A percentile compares a stretch with the other conserved stretches of the same genome.
Evolutionary conservation across 2,797 vertebrate genomes (phyloP).

Genomic region (Acipenser oxyrinchus): DNA sequence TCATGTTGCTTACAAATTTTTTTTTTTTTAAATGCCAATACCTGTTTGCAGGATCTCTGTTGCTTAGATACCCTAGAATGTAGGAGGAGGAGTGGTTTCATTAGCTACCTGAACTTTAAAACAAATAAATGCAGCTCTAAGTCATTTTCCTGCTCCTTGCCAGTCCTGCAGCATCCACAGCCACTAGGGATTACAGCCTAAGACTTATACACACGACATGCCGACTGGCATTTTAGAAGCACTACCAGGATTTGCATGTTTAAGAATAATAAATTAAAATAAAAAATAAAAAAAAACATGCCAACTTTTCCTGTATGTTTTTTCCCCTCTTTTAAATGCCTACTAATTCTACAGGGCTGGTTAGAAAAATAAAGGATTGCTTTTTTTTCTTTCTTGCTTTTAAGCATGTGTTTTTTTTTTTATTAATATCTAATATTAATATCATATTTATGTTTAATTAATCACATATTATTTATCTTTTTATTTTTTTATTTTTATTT

Average conservation of each 20-base stretch:
- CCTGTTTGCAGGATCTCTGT: no score
- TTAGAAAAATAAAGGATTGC: constrained; percentile 10
- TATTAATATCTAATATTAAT: not conserved
- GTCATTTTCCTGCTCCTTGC: no score
- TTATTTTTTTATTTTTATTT: not conserved
- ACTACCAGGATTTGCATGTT: constrained; percentile 8
- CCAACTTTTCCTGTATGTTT: constrained; percentile 3
- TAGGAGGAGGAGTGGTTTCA: no score
- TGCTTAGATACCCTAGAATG: no score
- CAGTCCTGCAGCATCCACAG: not conserved
- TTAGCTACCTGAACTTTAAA: no score
- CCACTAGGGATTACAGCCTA: constrained; percentile 7
- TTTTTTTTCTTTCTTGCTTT: not conserved
- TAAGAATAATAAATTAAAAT: constrained; percentile 7
- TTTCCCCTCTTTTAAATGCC: constrained; percentile 2
- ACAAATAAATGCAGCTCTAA: no score
- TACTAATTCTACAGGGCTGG: constrained; percentile 22
- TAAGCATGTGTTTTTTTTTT: not conserved
- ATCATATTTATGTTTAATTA: not conserved
- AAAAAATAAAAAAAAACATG: constrained; percentile 11
- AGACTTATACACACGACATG: constrained; percentile 4
- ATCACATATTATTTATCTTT: not conserved
- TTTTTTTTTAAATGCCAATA: no score
- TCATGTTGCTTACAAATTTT: no score
- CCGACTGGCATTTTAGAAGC: constrained; percentile 8